Evolutionary conservation across 1,140 invertebrate species (phyloP), one percentile per base, ranked within the genome.

Genomic region (Plodia interpunctella): DNA sequence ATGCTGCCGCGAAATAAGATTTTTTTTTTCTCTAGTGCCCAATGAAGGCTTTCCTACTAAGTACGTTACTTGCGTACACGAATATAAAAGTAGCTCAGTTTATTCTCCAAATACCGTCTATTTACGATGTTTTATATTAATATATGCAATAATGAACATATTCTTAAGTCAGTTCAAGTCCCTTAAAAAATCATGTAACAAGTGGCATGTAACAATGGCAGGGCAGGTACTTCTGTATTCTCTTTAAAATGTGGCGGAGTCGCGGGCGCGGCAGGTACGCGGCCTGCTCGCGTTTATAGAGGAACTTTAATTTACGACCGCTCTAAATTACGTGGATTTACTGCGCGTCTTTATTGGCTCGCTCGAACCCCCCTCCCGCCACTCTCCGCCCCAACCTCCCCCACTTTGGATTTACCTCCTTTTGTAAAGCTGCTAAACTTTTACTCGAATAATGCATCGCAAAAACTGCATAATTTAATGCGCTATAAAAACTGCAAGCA

Each of bases 251-350:
- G 13, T 5, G 13, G 5, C 15, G n/a, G 72, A 60, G 73, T 65
- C 68, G 71, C 63, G 71, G 68, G 71, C 78, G 78, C 69, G 74
- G 74, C 76, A 74, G 72, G 73, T 70, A 72, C 68, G 68, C 59
- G 62, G 63, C 72, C 71, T 71, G 73, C 67, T 58, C 72, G 73
- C 72, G 70, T 87, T 87, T 88, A 88, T 84, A 88, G 86, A 82
- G 76, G 83, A 84, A 88, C 83, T 83, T 74, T 86, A 83, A 87
- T 88, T 86, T 88, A 88, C 67, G 65, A 74, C 78, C 72, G 83
- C 84, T 82, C 86, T 87, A 88, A 88, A 88, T 87, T 83, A 87
- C 83, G 81, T 84, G 80, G 83, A 87, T 87, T 87, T 87, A 87
- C 81, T 80, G 83, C 81, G 74, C 65, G 80, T 74, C 77, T 88